A percentile compares a stretch with the other conserved stretches of the same genome.
Evolutionary conservation across 92 coral and sea anemone genomes (phyloP).

Genomic region (Parazoanthus swiftii): DNA sequence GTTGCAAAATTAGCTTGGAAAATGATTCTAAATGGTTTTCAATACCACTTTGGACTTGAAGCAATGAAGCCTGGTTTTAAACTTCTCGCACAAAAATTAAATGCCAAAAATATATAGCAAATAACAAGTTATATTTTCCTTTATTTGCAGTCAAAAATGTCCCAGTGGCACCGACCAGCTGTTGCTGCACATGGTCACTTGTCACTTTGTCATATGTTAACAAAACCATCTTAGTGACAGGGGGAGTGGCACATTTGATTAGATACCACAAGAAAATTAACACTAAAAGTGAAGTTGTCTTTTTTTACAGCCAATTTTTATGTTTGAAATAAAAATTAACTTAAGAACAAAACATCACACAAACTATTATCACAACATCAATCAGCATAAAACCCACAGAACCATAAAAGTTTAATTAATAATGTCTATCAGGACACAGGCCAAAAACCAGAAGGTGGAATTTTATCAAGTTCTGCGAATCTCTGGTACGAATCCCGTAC

Average conservation of each 20-base stretch:
- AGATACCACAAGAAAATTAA: not conserved
- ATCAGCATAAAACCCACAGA: constrained; percentile 9
- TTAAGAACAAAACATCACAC: not conserved
- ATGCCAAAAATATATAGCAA: no score
- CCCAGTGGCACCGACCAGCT: not conserved
- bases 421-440: not conserved
- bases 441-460: not conserved
- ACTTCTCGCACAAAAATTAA: no score
- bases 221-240: not conserved
- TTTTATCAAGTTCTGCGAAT: not conserved
- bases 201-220: no score
- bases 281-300: not conserved
- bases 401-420: not conserved
- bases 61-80: no score
- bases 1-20: no score
- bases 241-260: constrained; percentile 25
- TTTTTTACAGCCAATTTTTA: not conserved
- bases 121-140: not conserved
- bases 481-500: not conserved
- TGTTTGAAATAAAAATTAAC: not conserved
- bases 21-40: no score
- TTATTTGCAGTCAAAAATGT: not conserved
- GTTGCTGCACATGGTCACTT: not conserved
- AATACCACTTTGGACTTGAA: no score
- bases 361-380: not conserved